Evolutionary conservation across 2,113 vertebrate species (phyloP).

Genomic region (Cnemophilus loriae): DNA sequence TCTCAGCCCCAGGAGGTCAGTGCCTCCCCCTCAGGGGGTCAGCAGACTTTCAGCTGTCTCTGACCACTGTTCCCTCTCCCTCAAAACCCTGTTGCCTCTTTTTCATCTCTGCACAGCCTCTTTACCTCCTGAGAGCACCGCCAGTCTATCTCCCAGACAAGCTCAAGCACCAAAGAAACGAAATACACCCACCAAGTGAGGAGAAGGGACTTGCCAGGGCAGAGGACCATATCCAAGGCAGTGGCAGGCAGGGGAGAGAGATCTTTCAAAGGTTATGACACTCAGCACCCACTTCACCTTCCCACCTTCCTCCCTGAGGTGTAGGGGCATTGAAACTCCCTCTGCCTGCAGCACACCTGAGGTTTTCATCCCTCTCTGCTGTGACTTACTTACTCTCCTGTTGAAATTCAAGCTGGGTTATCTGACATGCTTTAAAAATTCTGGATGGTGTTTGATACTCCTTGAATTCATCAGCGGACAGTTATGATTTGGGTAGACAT

Average conservation of each 20-base stretch:
- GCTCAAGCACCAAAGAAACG: background rate
- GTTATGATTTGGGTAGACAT: background rate
- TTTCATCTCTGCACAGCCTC: background rate
- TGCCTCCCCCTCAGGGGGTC: background rate
- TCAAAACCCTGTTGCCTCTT: background rate
- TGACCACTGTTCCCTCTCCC: background rate
- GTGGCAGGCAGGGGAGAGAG: background rate
- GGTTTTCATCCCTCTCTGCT: background rate
- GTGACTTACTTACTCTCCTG: background rate
- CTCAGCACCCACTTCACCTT: background rate
- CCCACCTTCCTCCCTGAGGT: background rate
- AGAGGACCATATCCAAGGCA: background rate
- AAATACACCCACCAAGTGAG: background rate
- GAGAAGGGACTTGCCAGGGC: accelerated
- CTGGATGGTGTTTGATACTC: background rate
- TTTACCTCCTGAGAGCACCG: accelerated
- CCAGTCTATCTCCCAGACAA: background rate
- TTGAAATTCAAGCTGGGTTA: background rate
- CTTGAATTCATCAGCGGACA: background rate
- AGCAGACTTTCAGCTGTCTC: background rate
- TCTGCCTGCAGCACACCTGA: background rate
- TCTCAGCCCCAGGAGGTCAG: background rate
- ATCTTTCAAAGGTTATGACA: background rate
- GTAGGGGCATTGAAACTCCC: background rate
- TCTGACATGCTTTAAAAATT: background rate